Conservation (phyloP, 2,113 vertebrate species). For the Pardalotus punctatus region DNA sequence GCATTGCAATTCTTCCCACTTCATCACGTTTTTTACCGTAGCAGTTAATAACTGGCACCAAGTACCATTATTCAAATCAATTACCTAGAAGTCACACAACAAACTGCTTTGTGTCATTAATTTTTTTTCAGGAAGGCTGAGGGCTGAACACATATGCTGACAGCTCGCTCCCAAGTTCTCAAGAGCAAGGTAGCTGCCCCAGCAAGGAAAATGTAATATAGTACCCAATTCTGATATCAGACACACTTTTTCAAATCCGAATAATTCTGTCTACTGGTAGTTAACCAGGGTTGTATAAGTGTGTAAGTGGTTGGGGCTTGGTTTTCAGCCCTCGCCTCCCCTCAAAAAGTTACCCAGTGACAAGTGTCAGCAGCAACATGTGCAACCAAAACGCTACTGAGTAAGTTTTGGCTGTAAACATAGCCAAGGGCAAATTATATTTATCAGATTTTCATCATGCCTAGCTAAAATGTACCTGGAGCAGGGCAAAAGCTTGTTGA, state of each 20-base stretch:
- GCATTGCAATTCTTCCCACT: background rate
- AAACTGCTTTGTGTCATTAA: background rate
- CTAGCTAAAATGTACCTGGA: background rate
- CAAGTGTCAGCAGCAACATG: background rate
- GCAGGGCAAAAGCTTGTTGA: background rate
- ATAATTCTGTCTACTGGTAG: background rate
- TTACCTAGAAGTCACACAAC: background rate
- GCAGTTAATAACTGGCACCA: background rate
- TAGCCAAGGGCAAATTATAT: background rate
- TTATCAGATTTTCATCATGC: background rate
- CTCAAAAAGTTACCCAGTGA: background rate
- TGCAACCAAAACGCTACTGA: background rate
- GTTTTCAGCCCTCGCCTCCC: background rate
- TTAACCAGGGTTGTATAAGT: background rate
- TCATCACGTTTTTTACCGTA: background rate
- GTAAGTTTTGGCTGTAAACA: background rate
- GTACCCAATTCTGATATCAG: background rate
- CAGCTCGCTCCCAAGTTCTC: background rate
- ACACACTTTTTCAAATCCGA: background rate
- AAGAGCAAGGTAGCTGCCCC: background rate
- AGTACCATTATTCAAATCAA: background rate
- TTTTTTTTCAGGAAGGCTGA: background rate
- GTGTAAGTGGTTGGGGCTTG: background rate
- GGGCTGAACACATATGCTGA: background rate
- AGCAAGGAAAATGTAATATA: background rate